Conservation (phyloP, 2,113 vertebrate genomes). For the Verasper variegatus region DNA sequence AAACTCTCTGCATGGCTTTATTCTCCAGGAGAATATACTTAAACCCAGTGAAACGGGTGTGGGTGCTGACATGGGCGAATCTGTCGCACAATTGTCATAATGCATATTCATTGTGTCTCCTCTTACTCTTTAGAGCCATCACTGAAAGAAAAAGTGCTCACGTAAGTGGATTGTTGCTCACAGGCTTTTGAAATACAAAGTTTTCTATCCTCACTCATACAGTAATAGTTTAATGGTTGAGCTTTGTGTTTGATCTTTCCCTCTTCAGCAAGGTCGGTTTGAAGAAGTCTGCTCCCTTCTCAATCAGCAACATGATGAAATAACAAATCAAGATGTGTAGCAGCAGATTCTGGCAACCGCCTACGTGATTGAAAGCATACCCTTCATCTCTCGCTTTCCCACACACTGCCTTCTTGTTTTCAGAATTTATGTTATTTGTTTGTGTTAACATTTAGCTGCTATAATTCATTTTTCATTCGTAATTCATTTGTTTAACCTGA, state of each 20-base stretch:
- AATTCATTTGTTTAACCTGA: not conserved
- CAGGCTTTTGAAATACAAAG: not conserved
- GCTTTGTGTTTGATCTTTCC: not conserved
- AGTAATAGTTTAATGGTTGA: not conserved
- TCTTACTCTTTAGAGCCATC: conserved; percentile 61
- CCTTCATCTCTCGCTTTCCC: not conserved
- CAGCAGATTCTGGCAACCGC: not conserved
- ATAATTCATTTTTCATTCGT: not conserved
- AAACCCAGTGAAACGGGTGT: not conserved
- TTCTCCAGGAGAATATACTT: no score
- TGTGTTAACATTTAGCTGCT: conserved; percentile 20
- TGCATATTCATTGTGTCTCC: not conserved
- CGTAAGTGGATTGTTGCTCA: conserved; percentile 63
- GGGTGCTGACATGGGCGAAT: not conserved
- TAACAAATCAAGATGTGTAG: conserved; percentile 12
- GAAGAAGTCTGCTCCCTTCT: conserved; percentile 73
- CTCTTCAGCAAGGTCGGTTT: conserved; percentile 67
- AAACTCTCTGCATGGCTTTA: no score
- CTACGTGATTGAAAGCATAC: not conserved
- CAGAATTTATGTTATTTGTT: not conserved
- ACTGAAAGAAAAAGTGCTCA: conserved; percentile 75
- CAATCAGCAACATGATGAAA: conserved; percentile 72
- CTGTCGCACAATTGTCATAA: not conserved
- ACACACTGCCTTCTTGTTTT: not conserved
- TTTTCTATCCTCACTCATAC: not conserved